These are phyloP conservation scores for Auanema freiburgensis DNA, from an alignment of 2,888 invertebrate genomes.

Conservation along the genomic window DNA sequence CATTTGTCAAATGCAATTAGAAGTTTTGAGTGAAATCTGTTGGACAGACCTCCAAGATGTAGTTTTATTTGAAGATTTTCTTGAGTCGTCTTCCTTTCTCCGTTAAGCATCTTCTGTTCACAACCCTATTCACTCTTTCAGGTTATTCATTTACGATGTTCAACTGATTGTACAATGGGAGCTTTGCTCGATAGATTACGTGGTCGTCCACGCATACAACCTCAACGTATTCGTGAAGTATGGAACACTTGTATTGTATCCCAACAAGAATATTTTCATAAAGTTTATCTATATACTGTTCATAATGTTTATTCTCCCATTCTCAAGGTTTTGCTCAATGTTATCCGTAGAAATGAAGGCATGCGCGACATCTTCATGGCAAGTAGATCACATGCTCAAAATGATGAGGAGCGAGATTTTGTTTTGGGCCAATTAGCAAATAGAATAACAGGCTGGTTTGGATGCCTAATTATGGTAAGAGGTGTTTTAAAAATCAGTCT, in stretches of 20 bases:
- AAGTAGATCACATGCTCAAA: conserved; percentile 11
- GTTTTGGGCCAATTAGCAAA: conserved; percentile 21
- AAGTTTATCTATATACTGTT: conserved; percentile 10
- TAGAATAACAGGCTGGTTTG: conserved; percentile 22
- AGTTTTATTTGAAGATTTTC: no score
- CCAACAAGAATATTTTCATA: conserved; percentile 17
- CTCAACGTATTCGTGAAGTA: conserved; percentile 14
- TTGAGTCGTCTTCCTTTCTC: no score
- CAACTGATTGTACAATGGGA: conserved; percentile 14
- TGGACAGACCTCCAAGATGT: no score
- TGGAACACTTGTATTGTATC: conserved; percentile 18
- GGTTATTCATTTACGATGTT: no score
- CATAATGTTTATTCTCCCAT: neutral
- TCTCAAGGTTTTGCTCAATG: conserved; percentile 11
- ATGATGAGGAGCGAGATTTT: conserved; percentile 25
- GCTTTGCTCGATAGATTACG: conserved; percentile 18
- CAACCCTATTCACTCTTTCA: no score
- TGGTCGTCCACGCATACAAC: conserved; percentile 22
- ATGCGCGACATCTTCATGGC: conserved; percentile 11
- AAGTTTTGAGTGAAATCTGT: no score
- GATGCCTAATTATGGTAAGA: conserved; percentile 5
- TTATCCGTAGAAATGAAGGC: conserved; percentile 8
- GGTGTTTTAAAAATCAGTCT: conserved; percentile 2
- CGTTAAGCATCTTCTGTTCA: no score
- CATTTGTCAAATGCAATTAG: no score